These are phyloP conservation scores for Phanerotoma sp. DNA, from an alignment of 2,888 invertebrate species.

Conservation along the genomic window DNA sequence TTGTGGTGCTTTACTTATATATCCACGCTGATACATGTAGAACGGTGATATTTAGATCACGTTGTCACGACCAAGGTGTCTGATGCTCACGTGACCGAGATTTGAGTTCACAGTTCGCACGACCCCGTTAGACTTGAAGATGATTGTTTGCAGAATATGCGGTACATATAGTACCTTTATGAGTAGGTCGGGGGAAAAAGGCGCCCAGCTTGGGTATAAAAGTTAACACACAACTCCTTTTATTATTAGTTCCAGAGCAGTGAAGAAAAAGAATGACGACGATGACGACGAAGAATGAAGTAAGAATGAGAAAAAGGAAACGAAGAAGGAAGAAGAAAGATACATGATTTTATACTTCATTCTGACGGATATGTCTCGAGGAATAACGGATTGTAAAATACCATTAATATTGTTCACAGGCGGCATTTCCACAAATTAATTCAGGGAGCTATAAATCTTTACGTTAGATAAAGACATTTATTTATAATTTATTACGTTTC, in stretches of 20 bases:
- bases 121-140: slow-evolving; percentile 33
- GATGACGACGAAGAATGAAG: not conserved
- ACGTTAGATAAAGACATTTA: not conserved
- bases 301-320: too few relatives aligned
- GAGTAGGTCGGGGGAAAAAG: not conserved
- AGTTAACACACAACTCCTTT: not conserved
- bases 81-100: slow-evolving; percentile 9
- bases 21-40: not conserved
- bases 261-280: too few relatives aligned
- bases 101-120: slow-evolving; percentile 43
- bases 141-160: slow-evolving; percentile 4
- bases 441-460: too few relatives aligned
- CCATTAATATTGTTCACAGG: too few relatives aligned
- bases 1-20: too few relatives aligned
- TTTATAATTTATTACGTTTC: too few relatives aligned
- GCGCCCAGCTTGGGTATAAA: not conserved
- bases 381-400: too few relatives aligned
- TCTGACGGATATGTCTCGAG: too few relatives aligned
- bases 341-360: not conserved
- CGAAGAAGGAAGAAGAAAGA: not conserved
- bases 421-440: too few relatives aligned
- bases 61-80: not conserved
- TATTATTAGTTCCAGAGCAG: too few relatives aligned
- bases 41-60: not conserved
- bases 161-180: slow-evolving; percentile 1